Percentiles rank a stretch among this genome's conserved stretches.
These are phyloP conservation scores for Linepithema humile DNA, from an alignment of 1,140 invertebrate species.

Conservation along the genomic window DNA sequence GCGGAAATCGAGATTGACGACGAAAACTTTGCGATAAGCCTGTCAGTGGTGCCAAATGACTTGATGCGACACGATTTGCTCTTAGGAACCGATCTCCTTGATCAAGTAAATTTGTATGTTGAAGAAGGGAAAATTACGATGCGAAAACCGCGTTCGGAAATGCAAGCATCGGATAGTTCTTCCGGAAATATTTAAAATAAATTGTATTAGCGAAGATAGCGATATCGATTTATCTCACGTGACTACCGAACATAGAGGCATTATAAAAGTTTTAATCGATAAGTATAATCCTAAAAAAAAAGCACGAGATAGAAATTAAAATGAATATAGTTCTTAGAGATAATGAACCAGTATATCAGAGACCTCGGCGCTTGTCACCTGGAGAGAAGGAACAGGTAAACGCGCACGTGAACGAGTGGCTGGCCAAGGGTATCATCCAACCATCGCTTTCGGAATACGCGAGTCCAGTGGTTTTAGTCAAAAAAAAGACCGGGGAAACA, in stretches of 20 bases:
- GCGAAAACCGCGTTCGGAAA: neutral
- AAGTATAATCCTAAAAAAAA: too few relatives aligned
- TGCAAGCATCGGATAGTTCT: too few relatives aligned
- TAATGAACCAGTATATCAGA: neutral
- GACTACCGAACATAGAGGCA: too few relatives aligned
- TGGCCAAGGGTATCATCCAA: neutral
- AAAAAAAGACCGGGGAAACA: neutral
- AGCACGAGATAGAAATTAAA: too few relatives aligned
- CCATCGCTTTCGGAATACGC: constrained; percentile 2
- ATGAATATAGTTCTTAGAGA: neutral
- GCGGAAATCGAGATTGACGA: too few relatives aligned
- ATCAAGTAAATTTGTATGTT: neutral
- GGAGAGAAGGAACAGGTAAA: neutral
- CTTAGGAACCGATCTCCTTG: neutral
- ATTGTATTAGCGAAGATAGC: accelerated
- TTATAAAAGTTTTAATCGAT: too few relatives aligned
- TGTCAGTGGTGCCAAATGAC: too few relatives aligned
- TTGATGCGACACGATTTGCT: too few relatives aligned
- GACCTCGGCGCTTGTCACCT: neutral
- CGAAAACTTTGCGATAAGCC: too few relatives aligned
- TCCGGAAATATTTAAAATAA: neutral
- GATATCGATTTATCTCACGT: neutral
- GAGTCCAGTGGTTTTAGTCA: neutral
- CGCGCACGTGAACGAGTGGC: neutral
- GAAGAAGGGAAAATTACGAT: neutral